phyloP scores from a whole-genome alignment of 2,888 invertebrate species.

The Eueremaeus valkanovi region DNA sequence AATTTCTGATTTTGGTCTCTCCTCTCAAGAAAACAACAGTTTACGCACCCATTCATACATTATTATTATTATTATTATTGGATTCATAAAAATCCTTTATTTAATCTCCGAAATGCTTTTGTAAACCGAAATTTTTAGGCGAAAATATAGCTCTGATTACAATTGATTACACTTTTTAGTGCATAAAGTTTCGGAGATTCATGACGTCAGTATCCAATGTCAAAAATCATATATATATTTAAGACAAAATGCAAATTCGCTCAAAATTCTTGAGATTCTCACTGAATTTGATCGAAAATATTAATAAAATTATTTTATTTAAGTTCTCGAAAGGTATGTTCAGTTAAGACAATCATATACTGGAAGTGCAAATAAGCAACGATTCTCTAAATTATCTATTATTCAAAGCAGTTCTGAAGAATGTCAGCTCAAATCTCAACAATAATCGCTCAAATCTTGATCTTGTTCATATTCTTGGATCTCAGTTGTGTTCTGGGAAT shows the following conservation, averaged over 20 bases:
- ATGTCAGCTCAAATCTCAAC: conserved; percentile 2
- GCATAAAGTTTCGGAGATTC: conserved; percentile 20
- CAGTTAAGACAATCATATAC: too few relatives aligned
- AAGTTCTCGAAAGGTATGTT: too few relatives aligned
- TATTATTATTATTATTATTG: not conserved
- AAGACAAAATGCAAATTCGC: conserved; percentile 6
- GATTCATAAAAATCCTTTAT: not conserved
- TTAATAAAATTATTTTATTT: too few relatives aligned
- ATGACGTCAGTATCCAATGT: conserved; percentile 14
- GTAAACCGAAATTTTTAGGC: not conserved
- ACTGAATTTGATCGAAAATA: too few relatives aligned
- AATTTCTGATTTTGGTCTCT: not conserved
- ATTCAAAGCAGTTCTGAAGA: not conserved
- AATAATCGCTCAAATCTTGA: not conserved
- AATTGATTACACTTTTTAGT: conserved; percentile 20
- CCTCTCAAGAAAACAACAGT: not conserved
- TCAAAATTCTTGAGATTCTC: not conserved
- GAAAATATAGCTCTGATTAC: not conserved
- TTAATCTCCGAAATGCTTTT: not conserved
- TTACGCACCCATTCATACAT: conserved; percentile 6
- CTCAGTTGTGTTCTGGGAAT: not conserved
- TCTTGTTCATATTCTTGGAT: not conserved
- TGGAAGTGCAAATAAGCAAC: too few relatives aligned
- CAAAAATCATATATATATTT: not conserved
- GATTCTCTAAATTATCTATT: not conserved